These are phyloP conservation scores for Centropristis striata DNA, from an alignment of 2,113 vertebrate genomes.

Conservation along the genomic window DNA sequence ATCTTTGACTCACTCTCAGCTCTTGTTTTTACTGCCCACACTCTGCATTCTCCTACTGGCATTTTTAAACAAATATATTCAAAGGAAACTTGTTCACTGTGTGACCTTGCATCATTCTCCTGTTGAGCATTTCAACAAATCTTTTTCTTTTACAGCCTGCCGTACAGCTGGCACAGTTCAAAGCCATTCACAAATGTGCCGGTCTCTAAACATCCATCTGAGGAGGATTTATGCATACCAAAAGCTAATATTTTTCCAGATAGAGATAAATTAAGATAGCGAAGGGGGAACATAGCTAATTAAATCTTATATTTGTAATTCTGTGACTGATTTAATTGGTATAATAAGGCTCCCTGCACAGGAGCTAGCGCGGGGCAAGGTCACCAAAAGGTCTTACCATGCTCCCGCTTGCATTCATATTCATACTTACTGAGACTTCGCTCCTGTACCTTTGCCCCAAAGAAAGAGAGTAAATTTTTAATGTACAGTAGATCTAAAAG, in stretches of 20 bases:
- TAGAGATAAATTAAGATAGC: background rate
- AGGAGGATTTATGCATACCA: background rate
- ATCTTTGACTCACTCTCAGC: conserved; percentile 25
- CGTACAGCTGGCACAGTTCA: conserved; percentile 18
- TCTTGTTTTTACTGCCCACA: conserved; percentile 30
- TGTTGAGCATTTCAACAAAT: conserved; percentile 40
- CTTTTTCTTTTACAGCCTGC: conserved; percentile 30
- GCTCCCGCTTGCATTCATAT: conserved; percentile 17
- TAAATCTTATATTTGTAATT: conserved; percentile 10
- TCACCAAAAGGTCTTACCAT: conserved; percentile 19
- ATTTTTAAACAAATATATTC: conserved; percentile 47
- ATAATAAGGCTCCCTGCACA: background rate
- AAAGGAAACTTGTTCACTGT: conserved; percentile 34
- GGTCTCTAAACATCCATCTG: conserved; percentile 7
- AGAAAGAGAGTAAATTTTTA: conserved; percentile 29
- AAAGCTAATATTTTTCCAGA: conserved; percentile 2
- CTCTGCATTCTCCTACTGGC: conserved; percentile 45
- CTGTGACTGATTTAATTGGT: conserved; percentile 27
- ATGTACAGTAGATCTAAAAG: conserved; percentile 31
- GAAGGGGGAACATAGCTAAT: background rate
- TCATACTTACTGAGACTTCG: conserved; percentile 31
- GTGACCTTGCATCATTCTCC: conserved; percentile 59
- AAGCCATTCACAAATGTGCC: conserved; percentile 59
- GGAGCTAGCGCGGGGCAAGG: conserved; percentile 15
- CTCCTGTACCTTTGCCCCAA: conserved; percentile 23